phyloP scores from a whole-genome alignment of 2,113 vertebrate genomes.

The Meles meles region DNA sequence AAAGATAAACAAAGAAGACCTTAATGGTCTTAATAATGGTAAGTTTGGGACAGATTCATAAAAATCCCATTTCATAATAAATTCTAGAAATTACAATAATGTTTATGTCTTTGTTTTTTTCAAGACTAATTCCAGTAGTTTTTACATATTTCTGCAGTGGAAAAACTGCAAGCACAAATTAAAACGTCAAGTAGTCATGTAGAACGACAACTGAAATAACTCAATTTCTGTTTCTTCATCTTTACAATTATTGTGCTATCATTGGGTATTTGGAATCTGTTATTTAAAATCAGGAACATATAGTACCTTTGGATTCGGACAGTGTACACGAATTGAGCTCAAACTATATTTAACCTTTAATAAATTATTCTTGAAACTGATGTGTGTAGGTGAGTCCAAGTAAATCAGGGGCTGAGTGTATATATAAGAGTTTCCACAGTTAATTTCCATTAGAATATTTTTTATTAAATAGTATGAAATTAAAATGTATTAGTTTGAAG shows the following conservation, averaged over 20 bases:
- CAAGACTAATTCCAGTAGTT: background rate
- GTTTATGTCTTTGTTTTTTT: background rate
- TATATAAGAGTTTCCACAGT: background rate
- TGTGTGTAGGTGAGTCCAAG: background rate
- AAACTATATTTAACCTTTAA: background rate
- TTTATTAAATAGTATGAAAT: background rate
- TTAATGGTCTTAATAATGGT: background rate
- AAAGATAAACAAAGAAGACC: background rate
- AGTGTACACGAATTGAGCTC: background rate
- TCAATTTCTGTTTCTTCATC: background rate
- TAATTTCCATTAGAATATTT: background rate
- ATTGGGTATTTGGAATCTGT: background rate
- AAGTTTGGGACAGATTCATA: background rate
- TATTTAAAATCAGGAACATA: background rate
- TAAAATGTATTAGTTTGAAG: background rate
- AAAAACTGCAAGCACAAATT: background rate
- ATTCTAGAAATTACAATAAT: background rate
- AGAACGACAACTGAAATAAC: background rate
- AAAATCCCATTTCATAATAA: background rate
- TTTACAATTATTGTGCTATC: background rate
- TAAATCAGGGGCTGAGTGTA: background rate
- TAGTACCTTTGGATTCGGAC: background rate
- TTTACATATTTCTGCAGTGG: constrained; percentile 3
- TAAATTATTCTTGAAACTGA: background rate
- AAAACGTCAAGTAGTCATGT: background rate